These are phyloP conservation scores for Murina feae DNA, from an alignment of 2,113 vertebrate species.

Conservation along the genomic window DNA sequence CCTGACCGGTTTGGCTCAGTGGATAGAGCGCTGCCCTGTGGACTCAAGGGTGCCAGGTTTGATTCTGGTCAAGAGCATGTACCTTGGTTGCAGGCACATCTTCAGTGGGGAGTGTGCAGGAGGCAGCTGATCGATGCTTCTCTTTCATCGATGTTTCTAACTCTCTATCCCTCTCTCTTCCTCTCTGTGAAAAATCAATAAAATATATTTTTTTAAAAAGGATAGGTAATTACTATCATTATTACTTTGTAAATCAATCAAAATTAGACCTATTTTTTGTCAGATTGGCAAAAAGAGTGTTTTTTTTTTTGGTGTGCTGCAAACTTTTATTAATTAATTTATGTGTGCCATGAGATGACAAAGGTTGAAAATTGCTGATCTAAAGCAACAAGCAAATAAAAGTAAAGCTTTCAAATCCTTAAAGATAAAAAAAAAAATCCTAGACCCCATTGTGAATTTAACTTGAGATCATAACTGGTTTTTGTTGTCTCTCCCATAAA, in stretches of 20 bases:
- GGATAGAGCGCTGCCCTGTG: too few species aligned
- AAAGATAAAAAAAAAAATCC: neutral
- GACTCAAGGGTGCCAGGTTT: too few species aligned
- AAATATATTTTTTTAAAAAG: too few species aligned
- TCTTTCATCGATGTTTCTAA: too few species aligned
- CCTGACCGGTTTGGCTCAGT: too few species aligned
- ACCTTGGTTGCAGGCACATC: too few species aligned
- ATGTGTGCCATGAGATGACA: neutral
- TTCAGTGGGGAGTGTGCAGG: too few species aligned
- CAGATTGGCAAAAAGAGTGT: neutral
- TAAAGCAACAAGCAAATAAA: constrained; percentile 7
- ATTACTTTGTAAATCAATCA: neutral
- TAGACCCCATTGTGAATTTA: constrained; percentile 17
- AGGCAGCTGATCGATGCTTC: too few species aligned
- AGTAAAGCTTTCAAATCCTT: constrained; percentile 16
- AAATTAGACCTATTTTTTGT: neutral
- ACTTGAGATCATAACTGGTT: neutral
- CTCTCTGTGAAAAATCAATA: too few species aligned
- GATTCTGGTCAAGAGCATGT: too few species aligned
- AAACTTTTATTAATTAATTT: neutral
- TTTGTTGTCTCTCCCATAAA: neutral
- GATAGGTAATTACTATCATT: neutral
- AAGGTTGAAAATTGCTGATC: neutral
- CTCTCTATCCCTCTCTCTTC: too few species aligned
- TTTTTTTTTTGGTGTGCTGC: neutral